Conservation (phyloP, 2,797 vertebrate species). For the Melanotaenia trifasciata region DNA sequence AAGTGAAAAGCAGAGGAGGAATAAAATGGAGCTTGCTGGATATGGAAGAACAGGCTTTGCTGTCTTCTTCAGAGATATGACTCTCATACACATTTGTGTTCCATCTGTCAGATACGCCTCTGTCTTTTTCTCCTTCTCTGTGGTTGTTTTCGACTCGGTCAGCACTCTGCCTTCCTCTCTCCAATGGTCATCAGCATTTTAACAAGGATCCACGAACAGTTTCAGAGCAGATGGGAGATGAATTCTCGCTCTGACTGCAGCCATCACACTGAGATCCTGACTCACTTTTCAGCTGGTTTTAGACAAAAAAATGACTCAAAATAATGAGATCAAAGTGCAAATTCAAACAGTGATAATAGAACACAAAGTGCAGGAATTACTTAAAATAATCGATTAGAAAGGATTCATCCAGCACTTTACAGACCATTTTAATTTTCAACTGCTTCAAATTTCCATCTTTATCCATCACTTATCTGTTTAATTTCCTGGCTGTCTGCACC, state of each 20-base stretch:
- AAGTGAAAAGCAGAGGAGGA: slow-evolving; percentile 7
- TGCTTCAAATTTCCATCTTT: background rate
- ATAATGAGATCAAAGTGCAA: background rate
- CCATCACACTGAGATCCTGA: background rate
- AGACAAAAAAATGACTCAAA: background rate
- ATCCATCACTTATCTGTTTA: slow-evolving; percentile 13
- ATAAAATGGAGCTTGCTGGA: slow-evolving; percentile 13
- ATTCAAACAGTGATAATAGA: background rate
- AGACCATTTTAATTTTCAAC: background rate
- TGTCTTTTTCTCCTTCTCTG: slow-evolving; percentile 7
- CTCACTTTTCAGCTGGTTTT: background rate
- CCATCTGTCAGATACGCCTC: slow-evolving; percentile 42
- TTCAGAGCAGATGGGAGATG: slow-evolving; percentile 14
- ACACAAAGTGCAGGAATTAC: background rate
- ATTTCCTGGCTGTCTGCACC: slow-evolving; percentile 21
- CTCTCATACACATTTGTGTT: slow-evolving; percentile 56
- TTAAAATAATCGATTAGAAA: background rate
- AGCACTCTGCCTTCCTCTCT: background rate
- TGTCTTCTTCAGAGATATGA: slow-evolving; percentile 1
- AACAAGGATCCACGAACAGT: background rate
- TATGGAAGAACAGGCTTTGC: slow-evolving; percentile 12
- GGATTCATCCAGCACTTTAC: background rate
- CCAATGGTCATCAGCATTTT: slow-evolving; percentile 8
- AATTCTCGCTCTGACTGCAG: background rate
- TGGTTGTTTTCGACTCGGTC: background rate